Evolutionary conservation across 1,140 invertebrate species (phyloP).

Genomic region (Lasaia peninsularis): DNA sequence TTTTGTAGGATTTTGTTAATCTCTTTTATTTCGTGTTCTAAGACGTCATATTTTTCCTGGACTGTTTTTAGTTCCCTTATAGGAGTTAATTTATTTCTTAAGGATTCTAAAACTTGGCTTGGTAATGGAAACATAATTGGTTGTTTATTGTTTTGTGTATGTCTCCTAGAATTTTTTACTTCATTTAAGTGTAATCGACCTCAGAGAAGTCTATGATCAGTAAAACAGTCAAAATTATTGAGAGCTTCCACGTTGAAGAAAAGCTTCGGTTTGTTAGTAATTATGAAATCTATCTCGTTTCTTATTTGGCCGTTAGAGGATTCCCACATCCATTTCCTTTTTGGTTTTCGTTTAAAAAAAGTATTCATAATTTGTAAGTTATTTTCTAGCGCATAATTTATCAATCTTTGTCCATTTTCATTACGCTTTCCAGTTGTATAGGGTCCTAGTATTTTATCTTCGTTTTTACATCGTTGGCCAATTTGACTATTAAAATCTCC

Average conservation of each 20-base stretch:
- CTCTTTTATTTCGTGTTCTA: conserved; percentile 29
- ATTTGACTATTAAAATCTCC: conserved; percentile 38
- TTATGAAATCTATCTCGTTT: conserved; percentile 43
- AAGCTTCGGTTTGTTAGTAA: conserved; percentile 35
- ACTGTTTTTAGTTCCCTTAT: conserved; percentile 13
- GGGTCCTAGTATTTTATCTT: conserved; percentile 32
- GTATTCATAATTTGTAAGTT: conserved; percentile 35
- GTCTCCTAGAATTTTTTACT: conserved; percentile 26
- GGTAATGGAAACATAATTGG: conserved; percentile 20
- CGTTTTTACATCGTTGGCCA: conserved; percentile 21
- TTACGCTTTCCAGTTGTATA: conserved; percentile 32
- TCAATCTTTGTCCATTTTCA: conserved; percentile 32
- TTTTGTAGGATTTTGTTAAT: conserved; percentile 14
- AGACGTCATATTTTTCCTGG: conserved; percentile 26
- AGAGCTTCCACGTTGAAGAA: conserved; percentile 33
- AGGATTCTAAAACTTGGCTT: conserved; percentile 17
- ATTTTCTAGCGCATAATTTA: conserved; percentile 31
- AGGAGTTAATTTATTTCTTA: conserved; percentile 17
- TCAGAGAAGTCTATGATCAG: conserved; percentile 37
- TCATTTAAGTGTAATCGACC: conserved; percentile 22
- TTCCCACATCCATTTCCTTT: conserved; percentile 37
- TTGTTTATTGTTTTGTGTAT: conserved; percentile 20
- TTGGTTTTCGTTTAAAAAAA: conserved; percentile 30
- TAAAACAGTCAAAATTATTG: conserved; percentile 35
- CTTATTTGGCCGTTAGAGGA: conserved; percentile 30